phyloP scores from a whole-genome alignment of 1,140 invertebrate species.

The Trichonephila clavipes region DNA sequence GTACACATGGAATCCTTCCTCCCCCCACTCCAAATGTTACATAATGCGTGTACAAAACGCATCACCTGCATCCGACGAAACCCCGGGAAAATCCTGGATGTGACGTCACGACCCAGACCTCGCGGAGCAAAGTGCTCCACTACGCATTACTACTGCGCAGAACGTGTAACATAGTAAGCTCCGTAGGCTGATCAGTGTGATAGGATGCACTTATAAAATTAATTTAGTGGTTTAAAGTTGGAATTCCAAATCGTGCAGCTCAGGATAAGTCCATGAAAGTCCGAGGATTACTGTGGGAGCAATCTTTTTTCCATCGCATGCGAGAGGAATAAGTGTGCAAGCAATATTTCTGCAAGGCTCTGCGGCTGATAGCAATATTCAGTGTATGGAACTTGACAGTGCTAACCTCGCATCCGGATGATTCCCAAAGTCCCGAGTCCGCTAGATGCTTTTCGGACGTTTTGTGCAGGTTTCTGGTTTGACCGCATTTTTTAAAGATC shows the following conservation, averaged over 20 bases:
- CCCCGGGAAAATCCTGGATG: slow-evolving; percentile 71
- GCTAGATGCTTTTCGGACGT: slow-evolving; percentile 55
- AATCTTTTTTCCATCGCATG: slow-evolving; percentile 13
- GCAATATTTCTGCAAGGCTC: slow-evolving; percentile 62
- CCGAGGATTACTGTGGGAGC: slow-evolving; percentile 29
- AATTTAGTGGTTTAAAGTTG: slow-evolving; percentile 56
- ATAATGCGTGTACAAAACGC: slow-evolving; percentile 66
- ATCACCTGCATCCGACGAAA: slow-evolving; percentile 65
- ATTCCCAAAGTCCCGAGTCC: slow-evolving; percentile 29
- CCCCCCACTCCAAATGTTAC: slow-evolving; percentile 63
- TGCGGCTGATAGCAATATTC: background rate
- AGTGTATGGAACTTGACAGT: slow-evolving; percentile 1
- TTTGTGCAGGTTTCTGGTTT: slow-evolving; percentile 39
- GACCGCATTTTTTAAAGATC: slow-evolving; percentile 44
- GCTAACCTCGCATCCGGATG: slow-evolving; percentile 51
- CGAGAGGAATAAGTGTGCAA: slow-evolving; percentile 51
- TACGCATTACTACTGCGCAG: slow-evolving; percentile 75
- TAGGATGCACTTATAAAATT: slow-evolving; percentile 75
- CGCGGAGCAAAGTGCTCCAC: background rate
- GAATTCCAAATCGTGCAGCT: slow-evolving; percentile 61
- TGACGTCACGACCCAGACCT: slow-evolving; percentile 68
- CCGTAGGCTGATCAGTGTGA: background rate
- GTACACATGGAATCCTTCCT: slow-evolving; percentile 57
- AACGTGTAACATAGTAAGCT: slow-evolving; percentile 73
- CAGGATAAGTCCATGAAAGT: slow-evolving; percentile 68